Conservation (phyloP, 2,797 vertebrate genomes). For the Enteromius unitaeniatus region DNA sequence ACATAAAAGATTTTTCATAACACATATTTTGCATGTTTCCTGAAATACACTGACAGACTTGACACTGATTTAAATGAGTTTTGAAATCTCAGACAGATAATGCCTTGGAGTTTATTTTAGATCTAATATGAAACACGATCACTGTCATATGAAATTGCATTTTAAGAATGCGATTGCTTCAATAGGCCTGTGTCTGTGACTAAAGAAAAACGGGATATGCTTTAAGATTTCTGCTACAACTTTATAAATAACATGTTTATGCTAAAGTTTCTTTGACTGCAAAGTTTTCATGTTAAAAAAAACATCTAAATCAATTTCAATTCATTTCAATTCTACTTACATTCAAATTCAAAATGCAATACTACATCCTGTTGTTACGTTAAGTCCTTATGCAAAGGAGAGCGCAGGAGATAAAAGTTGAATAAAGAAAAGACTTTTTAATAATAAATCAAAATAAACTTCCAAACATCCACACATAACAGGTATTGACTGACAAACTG, state of each 20-base stretch:
- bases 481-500: too few species aligned
- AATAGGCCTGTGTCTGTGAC: neutral
- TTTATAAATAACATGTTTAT: neutral
- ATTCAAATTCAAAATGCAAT: too few species aligned
- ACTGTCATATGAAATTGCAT: neutral
- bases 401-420: too few species aligned
- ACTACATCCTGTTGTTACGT: too few species aligned
- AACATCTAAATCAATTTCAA: neutral
- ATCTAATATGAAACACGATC: slow-evolving; percentile 41
- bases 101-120: slow-evolving; percentile 25
- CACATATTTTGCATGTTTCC: neutral
- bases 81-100: slow-evolving; percentile 26
- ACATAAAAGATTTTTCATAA: neutral
- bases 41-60: slow-evolving; percentile 17
- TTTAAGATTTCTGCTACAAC: neutral
- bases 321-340: too few species aligned
- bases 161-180: neutral
- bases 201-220: neutral
- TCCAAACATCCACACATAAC: too few species aligned
- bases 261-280: neutral
- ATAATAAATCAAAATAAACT: too few species aligned
- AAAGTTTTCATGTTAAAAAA: neutral
- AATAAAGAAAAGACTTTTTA: too few species aligned
- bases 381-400: too few species aligned
- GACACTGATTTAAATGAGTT: slow-evolving; percentile 33